These are phyloP conservation scores for Rhynchonycteris naso DNA, from an alignment of 2,797 vertebrate genomes.

Conservation along the genomic window DNA sequence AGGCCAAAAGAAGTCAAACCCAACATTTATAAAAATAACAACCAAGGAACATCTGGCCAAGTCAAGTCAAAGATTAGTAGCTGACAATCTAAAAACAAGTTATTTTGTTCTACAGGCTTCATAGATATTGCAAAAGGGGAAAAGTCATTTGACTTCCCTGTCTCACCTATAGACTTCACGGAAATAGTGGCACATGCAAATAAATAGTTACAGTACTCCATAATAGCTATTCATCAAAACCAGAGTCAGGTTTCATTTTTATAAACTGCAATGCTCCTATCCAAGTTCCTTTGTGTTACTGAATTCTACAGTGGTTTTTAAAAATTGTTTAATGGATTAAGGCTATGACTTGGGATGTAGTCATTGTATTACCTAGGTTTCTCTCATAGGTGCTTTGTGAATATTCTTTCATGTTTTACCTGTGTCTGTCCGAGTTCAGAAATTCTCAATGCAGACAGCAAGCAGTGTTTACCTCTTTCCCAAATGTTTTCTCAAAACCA, in stretches of 20 bases:
- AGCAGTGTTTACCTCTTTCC: background rate
- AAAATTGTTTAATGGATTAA: background rate
- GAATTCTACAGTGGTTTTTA: background rate
- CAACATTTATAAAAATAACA: background rate
- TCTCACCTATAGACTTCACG: background rate
- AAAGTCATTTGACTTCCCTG: background rate
- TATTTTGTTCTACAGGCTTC: background rate
- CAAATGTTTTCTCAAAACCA: background rate
- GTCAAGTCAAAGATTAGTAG: background rate
- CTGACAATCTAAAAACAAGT: background rate
- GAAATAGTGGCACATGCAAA: background rate
- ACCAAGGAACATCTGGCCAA: background rate
- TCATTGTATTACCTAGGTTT: background rate
- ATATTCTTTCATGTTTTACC: background rate
- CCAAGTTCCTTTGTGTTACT: background rate
- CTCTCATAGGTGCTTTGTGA: background rate
- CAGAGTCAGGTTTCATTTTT: background rate
- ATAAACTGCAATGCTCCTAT: background rate
- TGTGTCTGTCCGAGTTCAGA: conserved; percentile 7
- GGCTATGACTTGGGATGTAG: background rate
- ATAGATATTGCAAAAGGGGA: background rate
- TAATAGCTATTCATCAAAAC: background rate
- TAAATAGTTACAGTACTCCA: background rate
- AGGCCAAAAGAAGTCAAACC: background rate
- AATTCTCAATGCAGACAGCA: background rate